Evolutionary conservation across 2,888 invertebrate species (phyloP).

Genomic region (Orthosia gothica): DNA sequence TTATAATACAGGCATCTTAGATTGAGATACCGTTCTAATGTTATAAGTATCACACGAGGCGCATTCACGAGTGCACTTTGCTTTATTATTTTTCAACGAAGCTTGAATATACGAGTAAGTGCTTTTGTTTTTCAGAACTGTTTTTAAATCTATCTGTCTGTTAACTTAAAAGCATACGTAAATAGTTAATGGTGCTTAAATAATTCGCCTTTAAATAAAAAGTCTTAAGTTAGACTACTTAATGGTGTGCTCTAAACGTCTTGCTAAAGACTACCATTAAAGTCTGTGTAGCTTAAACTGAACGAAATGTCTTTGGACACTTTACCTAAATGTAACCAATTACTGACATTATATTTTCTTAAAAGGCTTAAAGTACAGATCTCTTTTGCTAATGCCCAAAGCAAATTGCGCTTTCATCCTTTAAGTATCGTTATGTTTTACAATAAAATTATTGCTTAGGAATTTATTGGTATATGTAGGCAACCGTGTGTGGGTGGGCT

Average conservation of each 20-base stretch:
- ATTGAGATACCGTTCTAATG: constrained; percentile 38
- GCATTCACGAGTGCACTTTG: neutral
- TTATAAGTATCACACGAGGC: constrained; percentile 25
- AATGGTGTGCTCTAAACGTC: constrained; percentile 42
- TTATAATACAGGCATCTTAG: constrained; percentile 44
- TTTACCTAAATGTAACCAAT: constrained; percentile 53
- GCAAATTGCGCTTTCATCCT: constrained; percentile 19
- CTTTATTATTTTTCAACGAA: neutral
- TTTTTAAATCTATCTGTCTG: neutral
- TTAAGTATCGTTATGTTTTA: constrained; percentile 6
- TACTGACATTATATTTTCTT: constrained; percentile 41
- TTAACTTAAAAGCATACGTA: constrained; percentile 12
- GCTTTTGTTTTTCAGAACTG: neutral
- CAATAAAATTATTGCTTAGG: neutral
- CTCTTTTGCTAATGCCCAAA: constrained; percentile 20
- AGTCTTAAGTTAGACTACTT: constrained; percentile 41
- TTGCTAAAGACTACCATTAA: constrained; percentile 53
- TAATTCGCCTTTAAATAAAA: constrained; percentile 27
- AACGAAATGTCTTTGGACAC: constrained; percentile 50
- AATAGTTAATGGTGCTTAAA: constrained; percentile 13
- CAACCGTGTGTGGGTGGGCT: neutral
- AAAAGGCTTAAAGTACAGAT: constrained; percentile 19
- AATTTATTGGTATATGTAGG: neutral
- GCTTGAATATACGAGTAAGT: neutral
- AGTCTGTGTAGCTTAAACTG: constrained; percentile 36